These are phyloP conservation scores for Corvus moneduloides DNA, from an alignment of 2,113 vertebrate genomes.

Conservation along the genomic window DNA sequence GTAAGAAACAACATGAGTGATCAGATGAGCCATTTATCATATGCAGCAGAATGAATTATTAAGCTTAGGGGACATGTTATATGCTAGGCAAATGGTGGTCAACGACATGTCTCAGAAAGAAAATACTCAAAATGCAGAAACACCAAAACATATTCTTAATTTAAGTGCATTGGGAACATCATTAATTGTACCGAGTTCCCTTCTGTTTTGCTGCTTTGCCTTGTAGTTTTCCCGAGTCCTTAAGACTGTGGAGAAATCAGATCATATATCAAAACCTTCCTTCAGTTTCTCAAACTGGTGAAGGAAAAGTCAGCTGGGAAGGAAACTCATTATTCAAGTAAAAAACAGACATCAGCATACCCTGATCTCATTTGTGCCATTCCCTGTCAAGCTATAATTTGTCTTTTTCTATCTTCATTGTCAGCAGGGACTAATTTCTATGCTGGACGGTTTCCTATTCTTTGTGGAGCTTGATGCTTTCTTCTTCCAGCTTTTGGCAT, in stretches of 20 bases:
- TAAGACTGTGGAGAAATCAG: background rate
- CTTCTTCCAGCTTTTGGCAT: background rate
- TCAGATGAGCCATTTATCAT: slow-evolving; percentile 58
- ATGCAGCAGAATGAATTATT: slow-evolving; percentile 26
- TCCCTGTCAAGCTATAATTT: slow-evolving; percentile 19
- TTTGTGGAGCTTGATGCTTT: background rate
- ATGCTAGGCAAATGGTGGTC: slow-evolving; percentile 14
- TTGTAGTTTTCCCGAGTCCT: background rate
- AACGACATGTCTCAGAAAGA: slow-evolving; percentile 5
- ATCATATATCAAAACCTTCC: background rate
- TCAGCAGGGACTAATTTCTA: slow-evolving; percentile 8
- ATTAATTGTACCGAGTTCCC: background rate
- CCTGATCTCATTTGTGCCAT: slow-evolving; percentile 13
- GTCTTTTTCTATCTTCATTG: background rate
- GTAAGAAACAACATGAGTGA: slow-evolving; percentile 46
- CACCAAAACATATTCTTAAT: background rate
- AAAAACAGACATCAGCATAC: background rate
- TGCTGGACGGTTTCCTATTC: background rate
- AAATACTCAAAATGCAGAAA: background rate
- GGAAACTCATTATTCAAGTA: background rate
- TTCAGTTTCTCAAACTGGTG: background rate
- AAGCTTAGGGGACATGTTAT: background rate
- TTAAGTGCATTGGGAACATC: background rate
- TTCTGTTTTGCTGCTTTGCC: slow-evolving; percentile 1
- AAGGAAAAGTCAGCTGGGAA: background rate